Conservation (phyloP, 2,888 invertebrate genomes). For the Plebejus melissa region DNA sequence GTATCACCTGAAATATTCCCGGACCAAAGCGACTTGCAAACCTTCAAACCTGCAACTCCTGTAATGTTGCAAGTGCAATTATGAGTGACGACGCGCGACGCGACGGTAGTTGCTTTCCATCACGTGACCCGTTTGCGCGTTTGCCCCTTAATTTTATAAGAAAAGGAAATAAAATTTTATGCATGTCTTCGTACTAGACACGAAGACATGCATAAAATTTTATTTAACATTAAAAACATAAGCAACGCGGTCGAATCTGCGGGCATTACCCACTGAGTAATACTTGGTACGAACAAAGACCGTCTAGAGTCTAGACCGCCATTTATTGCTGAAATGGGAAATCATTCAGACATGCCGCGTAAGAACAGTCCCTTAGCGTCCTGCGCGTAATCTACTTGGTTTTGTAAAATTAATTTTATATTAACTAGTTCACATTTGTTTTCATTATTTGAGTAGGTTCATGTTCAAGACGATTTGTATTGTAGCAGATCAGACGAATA, state of each 20-base stretch:
- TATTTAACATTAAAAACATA: not conserved
- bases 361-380: not conserved
- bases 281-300: slow-evolving; percentile 18
- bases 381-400: not conserved
- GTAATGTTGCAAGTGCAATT: too few relatives aligned
- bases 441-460: not conserved
- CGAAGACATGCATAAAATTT: too few relatives aligned
- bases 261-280: slow-evolving; percentile 11
- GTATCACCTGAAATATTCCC: too few relatives aligned
- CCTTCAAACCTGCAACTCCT: too few relatives aligned
- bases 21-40: too few relatives aligned
- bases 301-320: slow-evolving; percentile 12
- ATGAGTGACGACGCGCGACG: too few relatives aligned
- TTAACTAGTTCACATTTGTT: too few relatives aligned
- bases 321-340: slow-evolving; percentile 24
- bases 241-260: slow-evolving; percentile 2
- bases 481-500: not conserved
- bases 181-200: not conserved
- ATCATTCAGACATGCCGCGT: slow-evolving; percentile 16
- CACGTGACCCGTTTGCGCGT: not conserved
- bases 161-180: not conserved
- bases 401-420: not conserved
- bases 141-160: too few relatives aligned
- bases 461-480: not conserved
- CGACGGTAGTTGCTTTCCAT: not conserved